Evolutionary conservation across 2,113 vertebrate genomes (phyloP).

Genomic region (Oxygymnocypris stewartii): DNA sequence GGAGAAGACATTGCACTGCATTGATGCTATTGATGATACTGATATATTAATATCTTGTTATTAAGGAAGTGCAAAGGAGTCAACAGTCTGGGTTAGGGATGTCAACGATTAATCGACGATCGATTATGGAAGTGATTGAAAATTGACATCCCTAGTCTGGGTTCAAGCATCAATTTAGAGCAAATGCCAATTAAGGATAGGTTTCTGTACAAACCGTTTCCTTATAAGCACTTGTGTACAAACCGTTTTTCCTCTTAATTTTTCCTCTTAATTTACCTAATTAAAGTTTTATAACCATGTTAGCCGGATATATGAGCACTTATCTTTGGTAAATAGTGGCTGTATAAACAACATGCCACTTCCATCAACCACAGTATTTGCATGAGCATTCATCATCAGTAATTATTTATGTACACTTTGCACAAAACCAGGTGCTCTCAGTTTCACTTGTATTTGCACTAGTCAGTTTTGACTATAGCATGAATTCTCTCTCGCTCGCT

Average conservation of each 20-base stretch:
- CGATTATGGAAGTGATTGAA: no score
- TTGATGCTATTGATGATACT: neutral
- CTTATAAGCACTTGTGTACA: neutral
- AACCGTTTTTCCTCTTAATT: no score
- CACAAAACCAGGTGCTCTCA: neutral
- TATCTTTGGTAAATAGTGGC: neutral
- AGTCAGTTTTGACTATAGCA: neutral
- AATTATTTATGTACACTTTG: neutral
- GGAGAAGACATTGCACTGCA: neutral
- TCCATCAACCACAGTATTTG: neutral
- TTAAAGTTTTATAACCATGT: neutral
- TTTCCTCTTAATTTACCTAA: neutral
- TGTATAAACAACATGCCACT: neutral
- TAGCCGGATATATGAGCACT: neutral
- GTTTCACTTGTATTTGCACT: neutral
- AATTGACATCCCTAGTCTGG: no score
- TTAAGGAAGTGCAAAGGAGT: neutral
- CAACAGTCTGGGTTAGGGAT: no score
- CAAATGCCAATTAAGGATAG: neutral
- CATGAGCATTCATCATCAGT: neutral
- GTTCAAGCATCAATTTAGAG: neutral
- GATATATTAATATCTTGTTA: neutral
- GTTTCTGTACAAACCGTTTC: constrained; percentile 2
- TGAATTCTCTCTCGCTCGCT: no score
- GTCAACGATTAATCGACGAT: no score